Conservation (phyloP, 2,888 invertebrate genomes). For the Zygogramma bicolorata region DNA sequence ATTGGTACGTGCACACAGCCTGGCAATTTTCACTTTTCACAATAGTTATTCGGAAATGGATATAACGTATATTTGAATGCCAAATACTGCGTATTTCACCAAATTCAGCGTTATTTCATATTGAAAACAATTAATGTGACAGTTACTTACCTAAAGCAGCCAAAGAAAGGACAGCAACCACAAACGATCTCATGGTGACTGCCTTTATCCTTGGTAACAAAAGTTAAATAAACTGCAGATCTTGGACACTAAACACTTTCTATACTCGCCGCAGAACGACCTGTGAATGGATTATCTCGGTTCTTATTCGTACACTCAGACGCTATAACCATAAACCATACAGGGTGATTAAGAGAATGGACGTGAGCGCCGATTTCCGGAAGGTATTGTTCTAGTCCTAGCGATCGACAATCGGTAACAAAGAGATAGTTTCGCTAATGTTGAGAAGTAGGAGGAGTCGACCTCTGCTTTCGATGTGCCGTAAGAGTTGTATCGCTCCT, state of each 20-base stretch:
- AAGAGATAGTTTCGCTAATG: not conserved
- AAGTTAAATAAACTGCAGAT: constrained; percentile 46
- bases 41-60: too few relatives aligned
- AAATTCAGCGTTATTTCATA: too few relatives aligned
- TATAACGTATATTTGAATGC: not conserved
- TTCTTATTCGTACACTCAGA: constrained; percentile 23
- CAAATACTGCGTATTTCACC: not conserved
- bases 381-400: not conserved
- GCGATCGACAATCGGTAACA: not conserved
- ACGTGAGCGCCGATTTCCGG: not conserved
- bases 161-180: constrained; percentile 54
- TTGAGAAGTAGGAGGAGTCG: constrained; percentile 9
- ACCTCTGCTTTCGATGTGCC: constrained; percentile 10
- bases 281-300: constrained; percentile 36
- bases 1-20: too few relatives aligned
- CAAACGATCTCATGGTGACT: constrained; percentile 61
- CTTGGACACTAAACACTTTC: constrained; percentile 56
- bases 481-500: not conserved
- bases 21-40: too few relatives aligned
- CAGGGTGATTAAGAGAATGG: constrained; percentile 9
- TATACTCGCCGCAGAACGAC: constrained; percentile 48
- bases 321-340: constrained; percentile 11
- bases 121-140: not conserved
- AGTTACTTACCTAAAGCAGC: constrained; percentile 54
- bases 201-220: constrained; percentile 62